A percentile compares a stretch with the other conserved stretches of the same genome.
Evolutionary conservation across 2,797 vertebrate genomes (phyloP).

Genomic region (Triplophysa bombifrons): DNA sequence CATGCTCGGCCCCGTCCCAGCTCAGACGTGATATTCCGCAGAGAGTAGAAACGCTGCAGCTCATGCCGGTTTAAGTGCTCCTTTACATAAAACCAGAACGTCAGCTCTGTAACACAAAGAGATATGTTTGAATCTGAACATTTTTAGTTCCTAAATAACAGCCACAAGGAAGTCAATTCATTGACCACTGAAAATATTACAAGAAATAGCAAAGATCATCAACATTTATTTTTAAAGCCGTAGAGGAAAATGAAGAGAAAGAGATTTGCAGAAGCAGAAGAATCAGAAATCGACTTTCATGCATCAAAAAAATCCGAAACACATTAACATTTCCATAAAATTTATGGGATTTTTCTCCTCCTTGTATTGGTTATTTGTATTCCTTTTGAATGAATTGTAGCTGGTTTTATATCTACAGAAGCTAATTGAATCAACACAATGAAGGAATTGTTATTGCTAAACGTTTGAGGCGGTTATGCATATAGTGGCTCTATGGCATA

Average conservation of each 20-base stretch:
- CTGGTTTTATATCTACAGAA: background rate
- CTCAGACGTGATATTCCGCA: constrained; percentile 86
- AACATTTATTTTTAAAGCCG: constrained; percentile 26
- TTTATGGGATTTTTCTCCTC: background rate
- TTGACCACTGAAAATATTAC: background rate
- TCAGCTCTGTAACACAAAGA: constrained; percentile 67
- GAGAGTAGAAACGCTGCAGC: constrained; percentile 90
- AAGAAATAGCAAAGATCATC: constrained; percentile 25
- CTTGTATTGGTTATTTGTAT: background rate
- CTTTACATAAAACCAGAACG: constrained; percentile 95
- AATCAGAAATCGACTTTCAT: background rate
- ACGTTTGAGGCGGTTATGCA: background rate
- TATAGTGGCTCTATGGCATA: background rate
- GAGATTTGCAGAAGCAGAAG: background rate
- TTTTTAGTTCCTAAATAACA: constrained; percentile 4
- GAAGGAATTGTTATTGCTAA: background rate
- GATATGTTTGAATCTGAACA: background rate
- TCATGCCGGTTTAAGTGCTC: constrained; percentile 95
- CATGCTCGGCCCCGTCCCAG: constrained; percentile 91
- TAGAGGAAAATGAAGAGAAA: background rate
- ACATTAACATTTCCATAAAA: background rate
- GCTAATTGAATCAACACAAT: background rate
- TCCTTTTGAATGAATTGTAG: background rate
- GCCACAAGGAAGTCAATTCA: background rate
- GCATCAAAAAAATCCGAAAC: background rate